Evolutionary conservation across 2,888 invertebrate species (phyloP).

Genomic region (Trissolcus brochymenae): DNA sequence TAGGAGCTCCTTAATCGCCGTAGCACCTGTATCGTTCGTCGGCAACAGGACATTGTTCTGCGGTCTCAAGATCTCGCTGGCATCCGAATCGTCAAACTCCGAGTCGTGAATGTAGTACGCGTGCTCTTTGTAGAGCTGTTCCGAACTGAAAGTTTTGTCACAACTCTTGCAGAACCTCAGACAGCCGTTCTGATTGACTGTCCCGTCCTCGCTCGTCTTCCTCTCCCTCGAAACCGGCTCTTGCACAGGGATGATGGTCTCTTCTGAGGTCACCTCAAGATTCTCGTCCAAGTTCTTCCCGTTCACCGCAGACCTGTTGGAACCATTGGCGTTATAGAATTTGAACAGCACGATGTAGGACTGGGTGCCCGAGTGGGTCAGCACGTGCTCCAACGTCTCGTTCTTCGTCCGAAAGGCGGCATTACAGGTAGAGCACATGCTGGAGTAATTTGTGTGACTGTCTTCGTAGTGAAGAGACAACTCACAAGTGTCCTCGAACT

Average conservation of each 20-base stretch:
- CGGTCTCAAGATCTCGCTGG: conserved; percentile 26
- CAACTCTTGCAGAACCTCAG: conserved; percentile 15
- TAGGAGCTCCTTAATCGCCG: conserved; percentile 27
- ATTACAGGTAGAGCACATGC: conserved; percentile 30
- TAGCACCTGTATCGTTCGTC: neutral
- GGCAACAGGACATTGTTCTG: conserved; percentile 17
- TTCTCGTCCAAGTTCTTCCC: neutral
- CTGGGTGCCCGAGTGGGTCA: neutral
- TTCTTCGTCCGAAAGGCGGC: conserved; percentile 11
- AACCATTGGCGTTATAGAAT: neutral
- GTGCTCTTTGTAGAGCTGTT: conserved; percentile 35
- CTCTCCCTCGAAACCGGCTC: no score
- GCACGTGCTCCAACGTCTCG: conserved; percentile 21
- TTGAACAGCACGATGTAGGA: neutral
- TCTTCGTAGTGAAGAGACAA: conserved; percentile 12
- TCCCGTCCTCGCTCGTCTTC: neutral
- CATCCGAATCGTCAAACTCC: conserved; percentile 14
- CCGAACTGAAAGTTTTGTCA: conserved; percentile 16
- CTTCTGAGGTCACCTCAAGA: neutral
- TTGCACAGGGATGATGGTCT: no score
- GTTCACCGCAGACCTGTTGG: neutral
- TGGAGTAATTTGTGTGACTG: neutral
- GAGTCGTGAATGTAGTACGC: conserved; percentile 46
- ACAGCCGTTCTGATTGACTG: neutral
- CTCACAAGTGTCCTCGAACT: conserved; percentile 1